Percentiles rank a stretch among this genome's conserved stretches.
Conservation (phyloP, 2,888 invertebrate genomes). For the Melanophora roralis region DNA sequence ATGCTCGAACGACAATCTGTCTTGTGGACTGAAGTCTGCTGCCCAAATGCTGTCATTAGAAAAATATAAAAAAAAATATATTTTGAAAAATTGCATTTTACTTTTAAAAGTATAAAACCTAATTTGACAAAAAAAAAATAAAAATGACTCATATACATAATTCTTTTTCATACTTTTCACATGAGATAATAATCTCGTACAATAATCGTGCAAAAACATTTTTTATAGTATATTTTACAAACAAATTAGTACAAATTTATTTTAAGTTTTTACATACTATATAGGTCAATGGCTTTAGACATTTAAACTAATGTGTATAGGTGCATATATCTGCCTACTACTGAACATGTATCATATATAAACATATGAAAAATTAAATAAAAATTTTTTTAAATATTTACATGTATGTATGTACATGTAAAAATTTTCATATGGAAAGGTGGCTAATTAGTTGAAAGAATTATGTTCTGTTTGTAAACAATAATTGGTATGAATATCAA, state of each 20-base stretch:
- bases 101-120: neutral
- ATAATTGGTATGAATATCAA: too few species aligned
- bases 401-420: neutral
- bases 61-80: slow-evolving; percentile 7
- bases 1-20: neutral
- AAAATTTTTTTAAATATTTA: neutral
- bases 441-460: slow-evolving; percentile 31
- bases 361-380: neutral
- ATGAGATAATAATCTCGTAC: neutral
- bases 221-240: neutral
- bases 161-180: slow-evolving; percentile 5
- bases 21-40: slow-evolving; percentile 15
- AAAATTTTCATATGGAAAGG: slow-evolving; percentile 4
- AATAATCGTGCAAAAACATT: neutral
- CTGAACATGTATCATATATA: neutral
- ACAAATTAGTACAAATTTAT: neutral
- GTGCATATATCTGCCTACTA: neutral
- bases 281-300: slow-evolving; percentile 46
- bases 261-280: slow-evolving; percentile 28
- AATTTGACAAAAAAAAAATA: neutral
- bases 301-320: neutral
- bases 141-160: slow-evolving; percentile 29
- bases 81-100: slow-evolving; percentile 37
- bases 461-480: neutral
- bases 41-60: slow-evolving; percentile 24